phyloP scores from a whole-genome alignment of 2,888 invertebrate genomes.

The Drosophila barbarae region DNA sequence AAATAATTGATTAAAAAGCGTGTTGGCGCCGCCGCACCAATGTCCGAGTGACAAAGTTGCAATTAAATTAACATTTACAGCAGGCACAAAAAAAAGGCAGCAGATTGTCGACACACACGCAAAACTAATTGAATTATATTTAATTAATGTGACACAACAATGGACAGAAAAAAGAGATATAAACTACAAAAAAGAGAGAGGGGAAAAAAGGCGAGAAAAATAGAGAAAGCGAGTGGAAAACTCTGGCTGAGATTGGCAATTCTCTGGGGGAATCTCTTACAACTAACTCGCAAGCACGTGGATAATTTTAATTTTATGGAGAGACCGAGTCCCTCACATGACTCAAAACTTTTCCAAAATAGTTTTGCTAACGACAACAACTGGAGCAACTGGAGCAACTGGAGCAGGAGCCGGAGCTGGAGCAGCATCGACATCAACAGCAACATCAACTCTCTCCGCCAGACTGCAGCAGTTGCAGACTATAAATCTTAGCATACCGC shows the following conservation, averaged over 20 bases:
- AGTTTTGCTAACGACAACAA: conserved; percentile 58
- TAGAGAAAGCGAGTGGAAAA: conserved; percentile 12
- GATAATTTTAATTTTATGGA: conserved; percentile 70
- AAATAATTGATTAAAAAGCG: conserved; percentile 56
- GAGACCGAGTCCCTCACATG: conserved; percentile 46
- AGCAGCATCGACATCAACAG: conserved; percentile 36
- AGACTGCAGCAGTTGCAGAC: conserved; percentile 55
- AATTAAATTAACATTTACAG: conserved; percentile 60
- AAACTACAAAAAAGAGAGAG: not conserved
- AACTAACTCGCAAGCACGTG: conserved; percentile 59
- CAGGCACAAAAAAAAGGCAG: not conserved
- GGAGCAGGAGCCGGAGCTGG: not conserved
- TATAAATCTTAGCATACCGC: conserved; percentile 72
- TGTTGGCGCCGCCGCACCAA: conserved; percentile 38
- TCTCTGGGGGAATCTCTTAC: conserved; percentile 22
- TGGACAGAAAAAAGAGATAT: not conserved
- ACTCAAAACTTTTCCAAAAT: conserved; percentile 63
- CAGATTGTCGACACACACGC: conserved; percentile 17
- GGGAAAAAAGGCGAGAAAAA: not conserved
- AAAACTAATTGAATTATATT: conserved; percentile 55
- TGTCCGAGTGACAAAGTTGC: conserved; percentile 46
- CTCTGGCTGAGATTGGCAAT: conserved; percentile 1
- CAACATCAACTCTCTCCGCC: conserved; percentile 29
- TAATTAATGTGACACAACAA: conserved; percentile 50
- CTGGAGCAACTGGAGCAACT: conserved; percentile 16